A percentile compares a stretch with the other conserved stretches of the same genome.
These are phyloP conservation scores for Smutsia temminckii DNA, from an alignment of 2,797 vertebrate species.

Conservation along the genomic window DNA sequence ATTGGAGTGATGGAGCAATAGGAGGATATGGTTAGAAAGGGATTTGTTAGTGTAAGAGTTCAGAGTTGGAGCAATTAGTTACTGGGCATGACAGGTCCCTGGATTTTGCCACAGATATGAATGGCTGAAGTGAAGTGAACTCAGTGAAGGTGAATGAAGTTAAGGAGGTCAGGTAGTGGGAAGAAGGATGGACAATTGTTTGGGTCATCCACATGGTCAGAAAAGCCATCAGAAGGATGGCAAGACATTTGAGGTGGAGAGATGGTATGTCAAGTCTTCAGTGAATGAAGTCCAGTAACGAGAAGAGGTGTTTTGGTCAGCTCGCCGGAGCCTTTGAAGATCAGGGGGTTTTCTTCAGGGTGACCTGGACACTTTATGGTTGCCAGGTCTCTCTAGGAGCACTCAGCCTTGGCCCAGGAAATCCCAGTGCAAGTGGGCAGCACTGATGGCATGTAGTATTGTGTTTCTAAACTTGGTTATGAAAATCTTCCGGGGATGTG, in stretches of 20 bases:
- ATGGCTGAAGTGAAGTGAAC: slow-evolving; percentile 24
- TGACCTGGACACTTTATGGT: neutral
- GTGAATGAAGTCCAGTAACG: neutral
- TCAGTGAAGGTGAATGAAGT: neutral
- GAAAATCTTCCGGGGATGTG: neutral
- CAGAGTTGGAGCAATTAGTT: slow-evolving; percentile 40
- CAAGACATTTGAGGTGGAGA: neutral
- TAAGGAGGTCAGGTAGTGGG: neutral
- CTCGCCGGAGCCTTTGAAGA: neutral
- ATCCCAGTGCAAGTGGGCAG: neutral
- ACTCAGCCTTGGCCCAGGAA: neutral
- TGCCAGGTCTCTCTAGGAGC: slow-evolving; percentile 17
- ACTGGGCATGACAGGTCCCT: neutral
- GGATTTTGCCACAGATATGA: slow-evolving; percentile 13
- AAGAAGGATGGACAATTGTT: neutral
- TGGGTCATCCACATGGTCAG: neutral
- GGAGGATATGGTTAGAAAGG: slow-evolving; percentile 17
- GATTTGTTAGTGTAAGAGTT: slow-evolving; percentile 8
- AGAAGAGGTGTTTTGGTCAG: neutral
- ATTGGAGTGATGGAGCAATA: neutral
- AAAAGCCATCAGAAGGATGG: slow-evolving; percentile 16
- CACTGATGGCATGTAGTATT: neutral
- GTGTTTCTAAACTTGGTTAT: slow-evolving; percentile 41
- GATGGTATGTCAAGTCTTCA: neutral
- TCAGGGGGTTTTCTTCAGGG: neutral